A percentile compares a stretch with the other conserved stretches of the same genome.
Conservation (phyloP, 2,797 vertebrate species). For the Syngnathus rostellatus region DNA sequence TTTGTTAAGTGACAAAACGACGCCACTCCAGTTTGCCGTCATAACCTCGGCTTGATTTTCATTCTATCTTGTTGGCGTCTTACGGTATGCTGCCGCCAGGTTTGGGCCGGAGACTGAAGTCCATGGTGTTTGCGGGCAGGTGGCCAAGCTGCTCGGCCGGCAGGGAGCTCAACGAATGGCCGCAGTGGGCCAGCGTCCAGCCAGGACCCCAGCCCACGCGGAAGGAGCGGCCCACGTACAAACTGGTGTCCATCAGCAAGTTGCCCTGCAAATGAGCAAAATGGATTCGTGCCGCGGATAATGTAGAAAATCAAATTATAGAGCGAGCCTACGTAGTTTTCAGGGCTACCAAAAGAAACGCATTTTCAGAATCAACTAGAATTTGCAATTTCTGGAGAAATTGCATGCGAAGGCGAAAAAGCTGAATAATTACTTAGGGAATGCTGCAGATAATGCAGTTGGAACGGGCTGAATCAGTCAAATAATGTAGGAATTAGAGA, state of each 20-base stretch:
- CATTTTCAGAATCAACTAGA: too few relatives aligned
- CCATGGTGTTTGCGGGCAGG: slow-evolving; percentile 22
- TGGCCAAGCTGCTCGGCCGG: slow-evolving; percentile 27
- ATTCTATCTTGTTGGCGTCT: slow-evolving; percentile 36
- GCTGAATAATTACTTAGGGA: too few relatives aligned
- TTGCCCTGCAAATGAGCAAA: slow-evolving; percentile 54
- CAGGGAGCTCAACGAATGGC: slow-evolving; percentile 50
- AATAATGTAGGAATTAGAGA: too few relatives aligned
- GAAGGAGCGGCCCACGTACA: slow-evolving; percentile 86
- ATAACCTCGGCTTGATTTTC: too few relatives aligned
- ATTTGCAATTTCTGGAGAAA: too few relatives aligned
- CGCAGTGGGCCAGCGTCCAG: slow-evolving; percentile 81
- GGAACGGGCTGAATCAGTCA: too few relatives aligned
- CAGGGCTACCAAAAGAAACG: too few relatives aligned
- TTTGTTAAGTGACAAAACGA: too few relatives aligned
- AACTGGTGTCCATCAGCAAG: slow-evolving; percentile 81
- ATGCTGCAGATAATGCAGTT: too few relatives aligned
- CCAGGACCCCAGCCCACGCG: slow-evolving; percentile 89
- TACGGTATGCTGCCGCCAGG: slow-evolving; percentile 74
- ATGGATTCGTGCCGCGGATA: background rate
- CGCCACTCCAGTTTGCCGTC: too few relatives aligned
- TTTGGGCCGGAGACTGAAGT: slow-evolving; percentile 78
- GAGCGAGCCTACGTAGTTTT: too few relatives aligned
- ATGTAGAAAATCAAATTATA: background rate
- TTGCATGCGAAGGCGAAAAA: too few relatives aligned